Base-by-base conservation (phyloP, 2,797 vertebrate genomes). In the Galagoides demidoff region DNA sequence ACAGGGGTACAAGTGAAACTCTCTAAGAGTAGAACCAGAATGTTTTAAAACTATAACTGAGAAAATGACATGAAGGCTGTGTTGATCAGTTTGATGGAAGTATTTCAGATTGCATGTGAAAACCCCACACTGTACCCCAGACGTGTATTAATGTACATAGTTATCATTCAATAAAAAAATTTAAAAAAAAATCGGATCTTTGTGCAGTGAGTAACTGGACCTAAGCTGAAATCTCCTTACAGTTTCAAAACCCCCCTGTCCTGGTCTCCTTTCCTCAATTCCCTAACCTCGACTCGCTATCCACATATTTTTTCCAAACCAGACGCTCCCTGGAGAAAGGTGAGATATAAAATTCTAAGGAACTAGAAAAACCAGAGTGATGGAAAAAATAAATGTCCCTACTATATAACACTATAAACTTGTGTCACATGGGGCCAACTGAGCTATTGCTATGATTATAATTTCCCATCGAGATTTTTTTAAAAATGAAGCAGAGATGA, bases 401-500 rank as follows among this genome's bases (percentile, higher is more conserved):
- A 88, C 7, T 78, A 52, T 68, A 82, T 86, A 34, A 77, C n/a
- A 85, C 55, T 37, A 61, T 43, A 78, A 78, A 90, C 76, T n/a
- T 55, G 5, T 52, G 20, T 88, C 29, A 70, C 20, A 59, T 27
- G 19, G 25, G 34, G 13, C 55, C 78, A 95, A 95, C 31, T 91
- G 12, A 64, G 71, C 74, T 63, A 91, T 0, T 64, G 66, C 34
- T 86, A 39, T 66, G 49, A 57, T 73, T 83, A 37, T 61, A 59
- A 90, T 70, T 90, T 59, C 11, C 43, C 52, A 90, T 14, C 14
- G 81, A 77, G 39, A 78, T 12, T 81, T 68, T 79, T n/a, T 84
- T 37, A 93, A 91, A 94, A 93, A 55, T 3, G 45, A 27, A 74
- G 16, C 31, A 84, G 39, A 73, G 52, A 87, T 79, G 23, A 91